Evolutionary conservation across 2,888 invertebrate species (phyloP).

Genomic region (Hedya salicella): DNA sequence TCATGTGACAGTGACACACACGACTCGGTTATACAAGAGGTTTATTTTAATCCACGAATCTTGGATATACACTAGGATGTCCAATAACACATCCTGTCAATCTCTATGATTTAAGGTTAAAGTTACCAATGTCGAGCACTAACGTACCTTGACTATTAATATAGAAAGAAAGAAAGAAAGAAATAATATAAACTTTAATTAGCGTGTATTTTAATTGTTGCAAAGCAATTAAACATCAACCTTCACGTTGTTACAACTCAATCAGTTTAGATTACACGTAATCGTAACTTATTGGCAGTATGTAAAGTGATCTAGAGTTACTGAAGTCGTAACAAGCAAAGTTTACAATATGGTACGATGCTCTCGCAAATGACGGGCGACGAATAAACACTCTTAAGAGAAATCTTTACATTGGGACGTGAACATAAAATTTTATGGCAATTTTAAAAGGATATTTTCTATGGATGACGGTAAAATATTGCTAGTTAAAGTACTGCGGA

Average conservation of each 20-base stretch:
- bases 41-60: too few species aligned
- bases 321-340: constrained; percentile 79
- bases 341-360: constrained; percentile 71
- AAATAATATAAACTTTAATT: too few species aligned
- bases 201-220: too few species aligned
- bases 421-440: constrained; percentile 46
- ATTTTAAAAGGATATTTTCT: constrained; percentile 43
- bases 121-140: too few species aligned
- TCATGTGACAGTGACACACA: too few species aligned
- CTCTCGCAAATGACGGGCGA: constrained; percentile 64
- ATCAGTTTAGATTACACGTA: constrained; percentile 34
- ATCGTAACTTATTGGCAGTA: constrained; percentile 36
- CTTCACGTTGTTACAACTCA: constrained; percentile 3
- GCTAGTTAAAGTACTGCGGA: constrained; percentile 17
- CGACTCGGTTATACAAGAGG: too few species aligned
- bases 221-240: background rate
- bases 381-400: constrained; percentile 44
- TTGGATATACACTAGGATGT: too few species aligned
- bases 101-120: too few species aligned
- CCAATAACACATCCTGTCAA: too few species aligned
- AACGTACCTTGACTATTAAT: too few species aligned
- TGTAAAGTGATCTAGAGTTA: constrained; percentile 52
- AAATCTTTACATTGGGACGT: constrained; percentile 45
- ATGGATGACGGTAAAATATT: constrained; percentile 34
- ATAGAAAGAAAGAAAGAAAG: too few species aligned